Evolutionary conservation across 2,888 invertebrate genomes (phyloP).

Genomic region (Macaria liturata): DNA sequence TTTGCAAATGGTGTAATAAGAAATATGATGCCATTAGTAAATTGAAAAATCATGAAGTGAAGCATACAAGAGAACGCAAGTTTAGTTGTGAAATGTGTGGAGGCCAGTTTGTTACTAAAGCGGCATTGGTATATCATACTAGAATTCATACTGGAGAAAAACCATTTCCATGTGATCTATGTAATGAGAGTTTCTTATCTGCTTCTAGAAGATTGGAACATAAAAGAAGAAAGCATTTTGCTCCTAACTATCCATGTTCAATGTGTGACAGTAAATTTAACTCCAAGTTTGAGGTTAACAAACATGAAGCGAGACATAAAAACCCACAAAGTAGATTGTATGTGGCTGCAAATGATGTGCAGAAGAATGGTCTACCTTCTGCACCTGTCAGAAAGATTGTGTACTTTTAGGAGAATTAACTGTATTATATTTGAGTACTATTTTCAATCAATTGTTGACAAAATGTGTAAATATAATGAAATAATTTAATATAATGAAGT

Average conservation of each 20-base stretch:
- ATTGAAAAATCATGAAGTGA: conserved; percentile 63
- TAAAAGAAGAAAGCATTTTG: conserved; percentile 60
- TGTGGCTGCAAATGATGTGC: conserved; percentile 29
- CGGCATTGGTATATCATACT: conserved; percentile 63
- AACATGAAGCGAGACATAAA: conserved; percentile 60
- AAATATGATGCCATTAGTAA: conserved; percentile 65
- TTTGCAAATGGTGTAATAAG: conserved; percentile 68
- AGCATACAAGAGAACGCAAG: conserved; percentile 67
- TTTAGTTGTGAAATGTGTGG: conserved; percentile 65
- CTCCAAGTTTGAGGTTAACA: conserved; percentile 50
- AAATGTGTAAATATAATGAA: no score
- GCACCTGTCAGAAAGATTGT: conserved; percentile 1
- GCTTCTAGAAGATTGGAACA: conserved; percentile 68
- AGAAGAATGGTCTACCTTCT: not conserved
- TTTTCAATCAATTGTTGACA: no score
- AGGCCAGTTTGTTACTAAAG: conserved; percentile 63
- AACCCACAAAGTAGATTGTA: conserved; percentile 69
- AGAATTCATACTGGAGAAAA: conserved; percentile 70
- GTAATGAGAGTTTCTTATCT: conserved; percentile 65
- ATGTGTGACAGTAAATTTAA: conserved; percentile 63
- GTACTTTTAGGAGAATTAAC: not conserved
- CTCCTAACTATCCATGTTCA: conserved; percentile 59
- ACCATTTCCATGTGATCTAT: conserved; percentile 67
- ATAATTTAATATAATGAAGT: no score
- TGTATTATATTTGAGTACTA: no score